Base-by-base conservation (phyloP, 2,888 invertebrate genomes). In the Nymphalis polychloros region DNA sequence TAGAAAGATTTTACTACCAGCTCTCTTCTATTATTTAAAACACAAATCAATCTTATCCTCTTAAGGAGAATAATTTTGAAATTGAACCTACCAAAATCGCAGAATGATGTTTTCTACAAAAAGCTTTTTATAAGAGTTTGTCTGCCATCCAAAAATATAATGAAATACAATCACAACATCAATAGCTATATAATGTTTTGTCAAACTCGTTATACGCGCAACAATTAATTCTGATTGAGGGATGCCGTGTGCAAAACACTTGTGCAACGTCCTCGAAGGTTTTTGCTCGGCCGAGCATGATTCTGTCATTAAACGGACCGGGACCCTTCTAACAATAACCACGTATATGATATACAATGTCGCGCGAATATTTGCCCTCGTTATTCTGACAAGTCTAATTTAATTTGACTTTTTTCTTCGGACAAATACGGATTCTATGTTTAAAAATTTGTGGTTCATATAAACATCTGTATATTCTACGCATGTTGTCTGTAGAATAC, bases 261-360 rank as follows among this genome's bases (percentile, higher is more conserved):
- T 76, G 80, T 75, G 75, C 74, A 75, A 72, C 71, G 79, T 75
- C 79, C 78, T 79, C 79, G 76, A 68, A 77, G 70, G 71, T 81
- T 84, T 80, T 83, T 84, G 85, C 86, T 85, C 77, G 71, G 77
- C 78, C 77, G 71, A 85, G 84, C 87, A 79, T 82, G 81, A 80
- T 77, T 80, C 75, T 68, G 71, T 75, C 75, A 75, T 79, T 81
- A 75, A 72, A 64, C 67, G 65, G 64, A 57, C 67, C 73, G 48
- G 75, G 75, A 79, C 81, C 83, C 82, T 80, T 79, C 80, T 76
- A 79, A 77, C 73, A 68, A 71, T 71, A 65, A 71, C 68, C 66
- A 57, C 61, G 60, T 62, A 60, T 47, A 47, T 55, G 23, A 49
- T 61, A 67, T 55, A 61, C 35, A 53, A 48, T 41, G 46, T 61